Conservation (phyloP, 1,140 invertebrate genomes). For the Heliothis virescens region DNA sequence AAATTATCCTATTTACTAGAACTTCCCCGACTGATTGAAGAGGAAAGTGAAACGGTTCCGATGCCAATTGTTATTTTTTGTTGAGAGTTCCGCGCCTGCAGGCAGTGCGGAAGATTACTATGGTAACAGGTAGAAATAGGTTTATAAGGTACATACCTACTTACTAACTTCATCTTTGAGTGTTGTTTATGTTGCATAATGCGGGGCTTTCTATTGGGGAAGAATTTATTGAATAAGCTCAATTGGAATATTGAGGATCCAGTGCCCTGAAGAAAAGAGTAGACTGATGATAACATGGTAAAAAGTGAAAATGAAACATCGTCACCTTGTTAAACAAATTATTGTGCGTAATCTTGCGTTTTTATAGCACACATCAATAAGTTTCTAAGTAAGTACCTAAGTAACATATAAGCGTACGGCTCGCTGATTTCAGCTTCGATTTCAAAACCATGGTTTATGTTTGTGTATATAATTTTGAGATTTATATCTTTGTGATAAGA, state of each 20-base stretch:
- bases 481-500: background rate
- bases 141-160: background rate
- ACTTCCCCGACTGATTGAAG: conserved; percentile 8
- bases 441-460: background rate
- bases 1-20: conserved; percentile 1
- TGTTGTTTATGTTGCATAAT: too few species aligned
- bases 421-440: conserved; percentile 19
- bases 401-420: background rate
- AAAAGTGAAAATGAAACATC: too few species aligned
- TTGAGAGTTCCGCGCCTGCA: conserved; percentile 24
- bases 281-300: too few species aligned
- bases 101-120: conserved; percentile 10
- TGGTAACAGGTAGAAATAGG: background rate
- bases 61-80: conserved; percentile 26
- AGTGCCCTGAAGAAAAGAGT: too few species aligned
- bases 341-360: too few species aligned
- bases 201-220: too few species aligned
- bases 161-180: too few species aligned
- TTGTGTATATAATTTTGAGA: conserved; percentile 2
- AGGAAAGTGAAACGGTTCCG: conserved; percentile 26
- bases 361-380: background rate
- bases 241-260: too few species aligned
- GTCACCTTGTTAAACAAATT: too few species aligned
- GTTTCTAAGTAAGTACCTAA: background rate
- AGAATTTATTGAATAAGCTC: too few species aligned